phyloP scores from a whole-genome alignment of 2,797 vertebrate genomes.

The Geotrypetes seraphini region DNA sequence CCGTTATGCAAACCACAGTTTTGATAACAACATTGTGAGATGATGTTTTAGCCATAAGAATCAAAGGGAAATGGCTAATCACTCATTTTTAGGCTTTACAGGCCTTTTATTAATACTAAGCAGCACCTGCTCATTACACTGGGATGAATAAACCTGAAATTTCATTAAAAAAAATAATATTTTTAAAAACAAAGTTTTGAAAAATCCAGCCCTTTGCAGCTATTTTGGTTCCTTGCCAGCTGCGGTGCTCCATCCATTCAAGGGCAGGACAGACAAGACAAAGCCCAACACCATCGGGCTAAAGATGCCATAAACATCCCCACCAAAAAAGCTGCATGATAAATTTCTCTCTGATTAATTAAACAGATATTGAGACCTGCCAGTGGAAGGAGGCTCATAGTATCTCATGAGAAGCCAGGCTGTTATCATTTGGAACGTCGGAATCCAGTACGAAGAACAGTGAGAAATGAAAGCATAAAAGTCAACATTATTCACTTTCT shows the following conservation, averaged over 20 bases:
- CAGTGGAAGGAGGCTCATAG: slow-evolving; percentile 39
- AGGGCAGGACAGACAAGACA: slow-evolving; percentile 32
- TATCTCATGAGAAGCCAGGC: slow-evolving; percentile 39
- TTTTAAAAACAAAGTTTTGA: slow-evolving; percentile 20
- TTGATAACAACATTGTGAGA: no score
- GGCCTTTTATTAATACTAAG: not conserved
- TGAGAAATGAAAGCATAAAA: slow-evolving; percentile 42
- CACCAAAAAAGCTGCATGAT: slow-evolving; percentile 47
- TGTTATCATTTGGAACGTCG: slow-evolving; percentile 49
- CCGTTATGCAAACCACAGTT: no score
- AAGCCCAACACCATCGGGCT: slow-evolving; percentile 31
- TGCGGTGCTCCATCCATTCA: slow-evolving; percentile 39
- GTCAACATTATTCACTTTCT: slow-evolving; percentile 12
- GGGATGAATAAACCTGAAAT: not conserved
- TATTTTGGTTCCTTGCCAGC: slow-evolving; percentile 30
- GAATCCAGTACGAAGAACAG: slow-evolving; percentile 34
- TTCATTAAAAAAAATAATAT: not conserved
- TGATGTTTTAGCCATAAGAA: no score
- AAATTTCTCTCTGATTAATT: slow-evolving; percentile 62
- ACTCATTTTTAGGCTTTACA: no score
- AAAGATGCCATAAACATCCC: slow-evolving; percentile 37
- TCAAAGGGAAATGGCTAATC: no score
- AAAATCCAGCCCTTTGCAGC: slow-evolving; percentile 12
- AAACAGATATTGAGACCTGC: slow-evolving; percentile 55
- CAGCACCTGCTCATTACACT: slow-evolving; percentile 3